Conservation (phyloP, 1,140 invertebrate species). For the Ladona fulva region DNA sequence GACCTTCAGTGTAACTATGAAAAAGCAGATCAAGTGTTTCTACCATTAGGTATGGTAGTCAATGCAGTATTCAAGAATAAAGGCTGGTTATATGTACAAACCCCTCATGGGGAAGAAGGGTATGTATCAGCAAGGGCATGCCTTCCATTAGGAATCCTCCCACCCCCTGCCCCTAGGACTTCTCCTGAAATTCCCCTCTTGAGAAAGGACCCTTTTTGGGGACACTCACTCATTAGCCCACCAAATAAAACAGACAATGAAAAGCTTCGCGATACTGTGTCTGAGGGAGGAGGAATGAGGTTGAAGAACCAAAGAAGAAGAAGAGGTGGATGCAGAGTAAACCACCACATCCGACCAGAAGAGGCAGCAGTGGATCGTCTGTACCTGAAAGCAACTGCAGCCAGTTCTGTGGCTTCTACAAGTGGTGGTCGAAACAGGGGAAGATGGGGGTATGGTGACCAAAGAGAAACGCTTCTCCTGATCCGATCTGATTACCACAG, state of each 20-base stretch:
- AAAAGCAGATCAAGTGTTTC: constrained; percentile 18
- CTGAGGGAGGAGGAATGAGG: constrained; percentile 35
- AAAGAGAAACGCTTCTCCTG: constrained; percentile 49
- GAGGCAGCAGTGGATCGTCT: constrained; percentile 48
- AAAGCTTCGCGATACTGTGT: constrained; percentile 40
- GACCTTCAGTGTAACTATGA: constrained; percentile 3
- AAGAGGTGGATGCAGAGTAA: constrained; percentile 35
- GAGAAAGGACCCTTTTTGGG: background rate
- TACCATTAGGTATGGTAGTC: constrained; percentile 71
- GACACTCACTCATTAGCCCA: background rate
- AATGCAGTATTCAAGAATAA: constrained; percentile 77
- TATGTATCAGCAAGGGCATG: constrained; percentile 52
- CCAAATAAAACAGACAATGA: constrained; percentile 50
- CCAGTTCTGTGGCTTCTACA: background rate
- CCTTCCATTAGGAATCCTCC: constrained; percentile 60
- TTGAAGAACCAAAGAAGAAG: background rate
- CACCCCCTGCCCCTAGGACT: constrained; percentile 52
- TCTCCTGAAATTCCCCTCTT: constrained; percentile 41
- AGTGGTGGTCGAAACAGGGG: background rate
- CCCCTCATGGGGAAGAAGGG: constrained; percentile 67
- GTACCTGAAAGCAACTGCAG: constrained; percentile 47
- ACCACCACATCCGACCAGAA: background rate
- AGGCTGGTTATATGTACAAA: constrained; percentile 73
- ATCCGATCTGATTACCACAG: constrained; percentile 54
- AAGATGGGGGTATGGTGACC: background rate